A percentile compares a stretch with the other conserved stretches of the same genome.
Evolutionary conservation across 2,797 vertebrate genomes (phyloP).

Genomic region (Karalla daura): DNA sequence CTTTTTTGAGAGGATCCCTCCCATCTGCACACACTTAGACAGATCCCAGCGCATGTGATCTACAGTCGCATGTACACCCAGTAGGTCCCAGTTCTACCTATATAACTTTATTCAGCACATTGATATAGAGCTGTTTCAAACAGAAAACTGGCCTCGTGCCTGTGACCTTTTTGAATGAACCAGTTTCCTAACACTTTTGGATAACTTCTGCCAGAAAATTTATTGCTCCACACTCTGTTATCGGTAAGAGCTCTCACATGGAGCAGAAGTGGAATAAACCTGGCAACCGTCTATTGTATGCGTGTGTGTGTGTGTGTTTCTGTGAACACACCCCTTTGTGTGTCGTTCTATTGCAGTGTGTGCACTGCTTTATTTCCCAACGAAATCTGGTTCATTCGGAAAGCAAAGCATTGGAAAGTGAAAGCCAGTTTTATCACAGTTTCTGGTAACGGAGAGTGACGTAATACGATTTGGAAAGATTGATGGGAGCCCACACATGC

Average conservation of each 20-base stretch:
- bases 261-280: constrained; percentile 46
- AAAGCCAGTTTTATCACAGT: constrained; percentile 44
- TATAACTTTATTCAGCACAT: background rate
- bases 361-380: constrained; percentile 38
- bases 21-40: background rate
- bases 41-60: too few relatives aligned
- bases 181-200: constrained; percentile 62
- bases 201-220: constrained; percentile 30
- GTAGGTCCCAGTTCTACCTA: background rate
- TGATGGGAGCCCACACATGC: constrained; percentile 37
- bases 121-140: constrained; percentile 4
- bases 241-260: constrained; percentile 26
- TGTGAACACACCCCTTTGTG: constrained; percentile 28
- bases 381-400: constrained; percentile 17
- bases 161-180: constrained; percentile 48
- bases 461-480: constrained; percentile 38
- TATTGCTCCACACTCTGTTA: constrained; percentile 67
- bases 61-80: background rate
- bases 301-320: constrained; percentile 20
- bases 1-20: background rate
- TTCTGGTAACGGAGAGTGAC: constrained; percentile 56
- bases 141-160: constrained; percentile 34
- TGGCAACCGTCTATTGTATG: constrained; percentile 37
- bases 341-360: constrained; percentile 8
- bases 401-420: constrained; percentile 45